These are phyloP conservation scores for Serinus canaria DNA, from an alignment of 2,113 vertebrate species.

Conservation along the genomic window DNA sequence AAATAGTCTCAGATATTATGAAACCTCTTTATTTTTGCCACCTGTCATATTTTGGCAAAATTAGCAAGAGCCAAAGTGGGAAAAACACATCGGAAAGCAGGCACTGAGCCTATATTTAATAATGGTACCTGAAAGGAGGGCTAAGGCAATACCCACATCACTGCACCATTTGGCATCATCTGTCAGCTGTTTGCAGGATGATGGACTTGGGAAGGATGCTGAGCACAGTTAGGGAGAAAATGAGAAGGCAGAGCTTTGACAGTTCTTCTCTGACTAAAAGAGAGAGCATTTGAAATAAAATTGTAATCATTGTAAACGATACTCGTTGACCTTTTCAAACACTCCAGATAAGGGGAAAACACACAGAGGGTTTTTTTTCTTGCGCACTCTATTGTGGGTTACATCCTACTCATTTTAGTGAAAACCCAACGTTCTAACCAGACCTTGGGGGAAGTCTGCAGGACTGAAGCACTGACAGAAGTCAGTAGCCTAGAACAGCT, in stretches of 20 bases:
- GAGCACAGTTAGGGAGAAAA: not conserved
- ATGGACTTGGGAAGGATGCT: not conserved
- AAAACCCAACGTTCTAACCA: not conserved
- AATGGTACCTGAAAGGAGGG: not conserved
- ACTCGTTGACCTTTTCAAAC: not conserved
- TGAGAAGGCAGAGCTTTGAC: not conserved
- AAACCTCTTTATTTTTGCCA: not conserved
- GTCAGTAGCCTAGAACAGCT: not conserved
- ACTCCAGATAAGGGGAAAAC: not conserved
- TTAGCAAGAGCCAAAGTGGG: not conserved
- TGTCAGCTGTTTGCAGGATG: not conserved
- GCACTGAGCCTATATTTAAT: not conserved
- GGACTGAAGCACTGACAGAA: not conserved
- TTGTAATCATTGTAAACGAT: not conserved
- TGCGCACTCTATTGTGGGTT: not conserved
- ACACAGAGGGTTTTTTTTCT: not conserved
- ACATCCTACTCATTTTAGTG: not conserved
- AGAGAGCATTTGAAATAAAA: not conserved
- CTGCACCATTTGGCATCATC: not conserved
- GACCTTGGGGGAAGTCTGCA: not conserved
- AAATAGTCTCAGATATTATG: not conserved
- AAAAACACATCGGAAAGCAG: not conserved
- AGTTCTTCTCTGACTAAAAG: not conserved
- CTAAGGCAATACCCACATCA: not conserved
- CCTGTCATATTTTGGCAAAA: not conserved